A percentile compares a stretch with the other conserved stretches of the same genome.
phyloP scores from a whole-genome alignment of 2,888 invertebrate species.

The Minunthozetes semirufus region DNA sequence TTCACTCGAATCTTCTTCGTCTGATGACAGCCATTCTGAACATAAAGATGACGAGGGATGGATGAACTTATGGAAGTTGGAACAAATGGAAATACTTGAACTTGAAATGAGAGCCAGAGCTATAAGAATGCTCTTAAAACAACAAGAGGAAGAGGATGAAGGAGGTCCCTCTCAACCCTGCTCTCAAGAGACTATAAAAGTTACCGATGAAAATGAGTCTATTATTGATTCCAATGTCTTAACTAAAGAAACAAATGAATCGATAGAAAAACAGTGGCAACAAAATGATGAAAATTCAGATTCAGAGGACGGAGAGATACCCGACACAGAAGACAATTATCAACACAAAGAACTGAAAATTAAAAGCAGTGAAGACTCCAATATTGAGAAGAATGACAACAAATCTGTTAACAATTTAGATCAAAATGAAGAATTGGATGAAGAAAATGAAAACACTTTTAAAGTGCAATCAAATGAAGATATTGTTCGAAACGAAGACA shows the following conservation, averaged over 20 bases:
- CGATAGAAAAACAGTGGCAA: too few relatives aligned
- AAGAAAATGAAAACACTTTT: too few relatives aligned
- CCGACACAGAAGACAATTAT: too few relatives aligned
- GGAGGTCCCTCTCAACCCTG: neutral
- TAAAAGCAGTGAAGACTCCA: neutral
- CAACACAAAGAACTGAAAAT: too few relatives aligned
- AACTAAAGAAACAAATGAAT: too few relatives aligned
- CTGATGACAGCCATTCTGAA: neutral
- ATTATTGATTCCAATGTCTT: too few relatives aligned
- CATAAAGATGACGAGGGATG: conserved; percentile 28
- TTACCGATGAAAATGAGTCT: too few relatives aligned
- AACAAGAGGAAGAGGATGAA: conserved; percentile 21
- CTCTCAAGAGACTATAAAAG: too few relatives aligned
- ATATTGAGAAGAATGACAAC: neutral
- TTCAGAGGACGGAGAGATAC: too few relatives aligned
- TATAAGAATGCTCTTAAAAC: conserved; percentile 53
- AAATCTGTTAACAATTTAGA: neutral
- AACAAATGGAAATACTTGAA: conserved; percentile 55
- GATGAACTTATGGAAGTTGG: conserved; percentile 45
- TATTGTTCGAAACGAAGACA: too few relatives aligned
- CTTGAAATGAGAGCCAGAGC: conserved; percentile 57
- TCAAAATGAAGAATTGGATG: neutral
- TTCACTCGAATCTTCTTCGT: neutral
- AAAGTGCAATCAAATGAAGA: too few relatives aligned
- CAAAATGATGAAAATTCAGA: too few relatives aligned